These are phyloP conservation scores for Crotophaga sulcirostris DNA, from an alignment of 2,113 vertebrate species.

Conservation along the genomic window DNA sequence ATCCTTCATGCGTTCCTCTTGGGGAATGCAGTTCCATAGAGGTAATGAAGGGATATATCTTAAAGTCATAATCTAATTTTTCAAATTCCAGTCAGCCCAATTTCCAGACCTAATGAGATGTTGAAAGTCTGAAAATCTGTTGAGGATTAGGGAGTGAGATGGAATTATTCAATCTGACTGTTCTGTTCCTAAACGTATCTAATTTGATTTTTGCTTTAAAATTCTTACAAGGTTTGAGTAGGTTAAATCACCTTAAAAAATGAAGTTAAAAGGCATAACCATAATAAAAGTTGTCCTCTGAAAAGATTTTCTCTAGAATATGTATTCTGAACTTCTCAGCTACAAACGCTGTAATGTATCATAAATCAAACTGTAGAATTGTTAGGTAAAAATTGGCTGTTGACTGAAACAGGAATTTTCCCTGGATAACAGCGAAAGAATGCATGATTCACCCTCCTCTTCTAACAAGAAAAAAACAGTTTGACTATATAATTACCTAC, in stretches of 20 bases:
- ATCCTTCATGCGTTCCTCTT: not conserved
- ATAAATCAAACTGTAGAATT: not conserved
- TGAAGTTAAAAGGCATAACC: not conserved
- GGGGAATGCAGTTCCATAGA: not conserved
- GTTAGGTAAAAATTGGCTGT: not conserved
- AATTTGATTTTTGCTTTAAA: slow-evolving; percentile 13
- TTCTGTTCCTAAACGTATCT: slow-evolving; percentile 8
- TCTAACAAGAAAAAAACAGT: not conserved
- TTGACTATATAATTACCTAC: slow-evolving; percentile 2
- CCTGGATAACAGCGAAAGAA: not conserved
- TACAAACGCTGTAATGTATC: not conserved
- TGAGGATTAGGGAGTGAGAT: slow-evolving; percentile 20
- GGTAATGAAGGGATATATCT: slow-evolving; percentile 37
- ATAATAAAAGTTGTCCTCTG: not conserved
- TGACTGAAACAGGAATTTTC: not conserved
- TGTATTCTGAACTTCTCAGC: not conserved
- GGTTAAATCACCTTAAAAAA: not conserved
- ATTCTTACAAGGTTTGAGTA: not conserved
- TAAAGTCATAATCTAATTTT: slow-evolving; percentile 58
- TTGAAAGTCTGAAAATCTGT: slow-evolving; percentile 42
- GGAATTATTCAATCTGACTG: slow-evolving; percentile 39
- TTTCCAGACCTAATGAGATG: slow-evolving; percentile 51
- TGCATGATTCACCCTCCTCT: not conserved
- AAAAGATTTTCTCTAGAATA: not conserved
- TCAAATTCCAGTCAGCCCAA: slow-evolving; percentile 1